Conservation (phyloP, 2,113 vertebrate species). For the Chitala chitala region DNA sequence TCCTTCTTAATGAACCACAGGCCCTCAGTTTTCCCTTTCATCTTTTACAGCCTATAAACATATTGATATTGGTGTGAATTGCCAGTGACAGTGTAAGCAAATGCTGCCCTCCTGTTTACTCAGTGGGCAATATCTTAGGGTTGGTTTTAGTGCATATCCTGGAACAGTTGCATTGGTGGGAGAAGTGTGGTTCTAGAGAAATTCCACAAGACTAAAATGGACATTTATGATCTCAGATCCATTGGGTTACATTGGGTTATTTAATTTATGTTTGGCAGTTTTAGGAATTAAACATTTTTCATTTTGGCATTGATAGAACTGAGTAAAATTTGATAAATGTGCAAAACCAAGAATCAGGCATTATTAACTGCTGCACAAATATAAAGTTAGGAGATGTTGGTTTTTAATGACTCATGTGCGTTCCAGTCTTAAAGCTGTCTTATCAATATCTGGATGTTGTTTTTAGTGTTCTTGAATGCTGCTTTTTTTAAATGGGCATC, state of each 20-base stretch:
- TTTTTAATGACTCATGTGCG: too few species aligned
- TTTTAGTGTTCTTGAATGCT: too few species aligned
- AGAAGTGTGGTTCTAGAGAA: too few species aligned
- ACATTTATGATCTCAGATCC: background rate
- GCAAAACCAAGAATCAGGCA: background rate
- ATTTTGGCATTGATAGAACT: slow-evolving; percentile 10
- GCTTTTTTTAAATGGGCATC: too few species aligned
- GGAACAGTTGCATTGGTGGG: background rate
- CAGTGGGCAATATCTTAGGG: too few species aligned
- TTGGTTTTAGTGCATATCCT: background rate
- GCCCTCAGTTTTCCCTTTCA: background rate
- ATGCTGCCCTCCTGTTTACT: too few species aligned
- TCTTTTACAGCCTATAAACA: background rate
- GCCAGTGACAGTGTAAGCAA: background rate
- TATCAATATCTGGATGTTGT: too few species aligned
- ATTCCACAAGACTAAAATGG: slow-evolving; percentile 6
- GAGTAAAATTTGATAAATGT: background rate
- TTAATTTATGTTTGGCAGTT: slow-evolving; percentile 17
- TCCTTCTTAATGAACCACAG: background rate
- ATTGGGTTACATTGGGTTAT: background rate
- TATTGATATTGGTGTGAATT: background rate
- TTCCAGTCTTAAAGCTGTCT: too few species aligned
- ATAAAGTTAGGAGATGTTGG: too few species aligned
- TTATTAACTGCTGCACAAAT: background rate
- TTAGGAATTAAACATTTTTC: slow-evolving; percentile 16